Evolutionary conservation across 2,797 vertebrate genomes (phyloP).

Genomic region (Myiothlypis chrysogaster): DNA sequence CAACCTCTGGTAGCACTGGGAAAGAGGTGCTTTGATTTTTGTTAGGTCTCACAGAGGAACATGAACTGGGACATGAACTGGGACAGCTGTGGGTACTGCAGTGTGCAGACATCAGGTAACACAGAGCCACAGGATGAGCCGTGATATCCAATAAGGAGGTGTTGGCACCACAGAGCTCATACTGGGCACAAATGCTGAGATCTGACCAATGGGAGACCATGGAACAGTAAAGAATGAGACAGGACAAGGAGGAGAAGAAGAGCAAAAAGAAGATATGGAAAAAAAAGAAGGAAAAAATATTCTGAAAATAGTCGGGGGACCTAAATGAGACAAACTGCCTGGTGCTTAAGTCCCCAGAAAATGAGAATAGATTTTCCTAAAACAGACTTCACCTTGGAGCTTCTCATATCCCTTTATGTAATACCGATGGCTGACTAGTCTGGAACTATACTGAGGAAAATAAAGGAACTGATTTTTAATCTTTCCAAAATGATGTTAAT

Average conservation of each 20-base stretch:
- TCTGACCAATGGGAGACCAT: not conserved
- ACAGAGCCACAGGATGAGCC: not conserved
- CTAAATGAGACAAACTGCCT: not conserved
- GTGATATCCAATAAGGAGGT: not conserved
- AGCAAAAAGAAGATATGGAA: not conserved
- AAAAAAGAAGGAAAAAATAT: not conserved
- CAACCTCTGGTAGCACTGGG: not conserved
- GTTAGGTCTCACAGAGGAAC: fast-evolving
- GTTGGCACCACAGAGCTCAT: not conserved
- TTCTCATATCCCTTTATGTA: not conserved
- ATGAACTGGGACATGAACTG: not conserved
- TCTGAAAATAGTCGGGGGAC: not conserved
- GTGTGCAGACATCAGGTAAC: not conserved
- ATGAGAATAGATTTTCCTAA: not conserved
- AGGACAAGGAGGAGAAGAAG: not conserved
- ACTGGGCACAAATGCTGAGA: not conserved
- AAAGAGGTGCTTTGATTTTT: not conserved
- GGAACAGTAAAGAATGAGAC: not conserved
- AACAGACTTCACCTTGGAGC: not conserved
- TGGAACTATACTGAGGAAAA: not conserved
- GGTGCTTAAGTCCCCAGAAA: not conserved
- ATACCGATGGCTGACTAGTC: not conserved
- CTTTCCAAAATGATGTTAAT: not conserved
- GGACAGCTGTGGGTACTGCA: not conserved
- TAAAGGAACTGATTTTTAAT: not conserved